Percentiles rank a stretch among this genome's conserved stretches.
These are phyloP conservation scores for Sycophila texana DNA, from an alignment of 2,888 invertebrate genomes.

Conservation along the genomic window DNA sequence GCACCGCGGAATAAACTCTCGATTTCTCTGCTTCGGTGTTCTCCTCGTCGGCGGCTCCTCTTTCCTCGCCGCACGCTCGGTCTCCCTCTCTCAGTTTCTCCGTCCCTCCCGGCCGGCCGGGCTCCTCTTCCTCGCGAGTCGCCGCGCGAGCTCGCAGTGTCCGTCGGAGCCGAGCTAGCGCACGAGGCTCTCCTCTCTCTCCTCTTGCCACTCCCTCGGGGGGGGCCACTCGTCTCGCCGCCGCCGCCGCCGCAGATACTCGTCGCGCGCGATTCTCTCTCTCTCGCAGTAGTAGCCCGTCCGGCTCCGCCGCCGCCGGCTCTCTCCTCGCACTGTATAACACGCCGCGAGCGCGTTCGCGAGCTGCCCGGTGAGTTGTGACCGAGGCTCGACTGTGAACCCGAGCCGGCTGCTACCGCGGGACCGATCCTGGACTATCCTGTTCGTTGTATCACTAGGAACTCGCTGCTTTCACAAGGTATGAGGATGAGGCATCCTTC, in stretches of 20 bases:
- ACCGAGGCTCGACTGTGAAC: no score
- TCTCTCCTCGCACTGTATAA: neutral
- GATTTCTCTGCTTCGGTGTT: neutral
- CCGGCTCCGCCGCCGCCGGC: neutral
- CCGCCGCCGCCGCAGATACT: conserved; percentile 7
- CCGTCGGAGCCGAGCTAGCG: neutral
- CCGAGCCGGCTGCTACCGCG: no score
- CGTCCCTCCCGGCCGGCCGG: neutral
- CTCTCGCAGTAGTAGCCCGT: no score
- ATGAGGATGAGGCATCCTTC: no score
- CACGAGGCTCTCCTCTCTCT: neutral
- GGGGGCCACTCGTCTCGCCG: conserved; percentile 23
- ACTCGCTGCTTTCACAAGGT: no score
- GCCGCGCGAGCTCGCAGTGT: conserved; percentile 27
- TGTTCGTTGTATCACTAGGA: no score
- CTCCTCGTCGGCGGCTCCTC: conserved; percentile 12
- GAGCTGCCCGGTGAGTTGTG: neutral
- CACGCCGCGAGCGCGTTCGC: conserved; percentile 14
- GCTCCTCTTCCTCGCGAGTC: conserved; percentile 13
- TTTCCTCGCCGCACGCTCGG: neutral
- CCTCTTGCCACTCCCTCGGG: conserved; percentile 52
- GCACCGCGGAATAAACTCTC: no score
- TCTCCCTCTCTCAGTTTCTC: neutral
- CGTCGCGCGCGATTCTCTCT: neutral
- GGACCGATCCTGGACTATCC: no score